Percentiles rank a stretch among this genome's conserved stretches.
Conservation (phyloP, 2,888 invertebrate species). For the Mythimna lalbum region DNA sequence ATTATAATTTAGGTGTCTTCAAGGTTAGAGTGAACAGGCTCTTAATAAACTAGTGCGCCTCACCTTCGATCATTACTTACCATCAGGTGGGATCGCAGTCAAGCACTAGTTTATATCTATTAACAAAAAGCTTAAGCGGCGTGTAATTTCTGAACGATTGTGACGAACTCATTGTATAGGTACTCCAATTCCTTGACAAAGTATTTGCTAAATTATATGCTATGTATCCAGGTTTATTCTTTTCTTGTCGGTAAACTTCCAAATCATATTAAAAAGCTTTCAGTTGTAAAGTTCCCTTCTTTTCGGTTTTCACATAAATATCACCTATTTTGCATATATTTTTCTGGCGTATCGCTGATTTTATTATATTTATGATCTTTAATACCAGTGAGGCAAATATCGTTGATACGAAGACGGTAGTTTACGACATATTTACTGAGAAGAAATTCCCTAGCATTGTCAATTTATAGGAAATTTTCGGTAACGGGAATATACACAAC, state of each 20-base stretch:
- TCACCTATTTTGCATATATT: constrained; percentile 25
- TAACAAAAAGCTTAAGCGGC: background rate
- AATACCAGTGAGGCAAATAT: constrained; percentile 2
- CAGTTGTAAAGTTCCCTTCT: constrained; percentile 21
- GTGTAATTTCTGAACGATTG: background rate
- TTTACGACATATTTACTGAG: constrained; percentile 1
- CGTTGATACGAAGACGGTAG: background rate
- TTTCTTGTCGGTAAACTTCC: constrained; percentile 18
- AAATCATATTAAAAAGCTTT: constrained; percentile 43
- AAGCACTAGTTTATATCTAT: too few species aligned
- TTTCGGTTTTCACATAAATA: constrained; percentile 20
- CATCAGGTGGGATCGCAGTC: too few species aligned
- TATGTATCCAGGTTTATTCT: constrained; percentile 9
- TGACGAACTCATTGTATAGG: background rate
- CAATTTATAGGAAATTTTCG: constrained; percentile 7
- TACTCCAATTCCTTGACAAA: background rate
- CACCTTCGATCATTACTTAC: too few species aligned
- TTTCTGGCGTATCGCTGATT: constrained; percentile 3
- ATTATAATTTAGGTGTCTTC: too few species aligned
- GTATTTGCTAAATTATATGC: background rate
- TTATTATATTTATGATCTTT: constrained; percentile 26
- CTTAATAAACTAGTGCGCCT: too few species aligned
- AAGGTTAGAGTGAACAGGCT: too few species aligned
- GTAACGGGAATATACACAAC: background rate
- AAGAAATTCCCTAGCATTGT: background rate